Percentiles rank a stretch among this genome's conserved stretches.
These are phyloP conservation scores for Tinea semifulvella DNA, from an alignment of 2,888 invertebrate genomes.

Conservation along the genomic window DNA sequence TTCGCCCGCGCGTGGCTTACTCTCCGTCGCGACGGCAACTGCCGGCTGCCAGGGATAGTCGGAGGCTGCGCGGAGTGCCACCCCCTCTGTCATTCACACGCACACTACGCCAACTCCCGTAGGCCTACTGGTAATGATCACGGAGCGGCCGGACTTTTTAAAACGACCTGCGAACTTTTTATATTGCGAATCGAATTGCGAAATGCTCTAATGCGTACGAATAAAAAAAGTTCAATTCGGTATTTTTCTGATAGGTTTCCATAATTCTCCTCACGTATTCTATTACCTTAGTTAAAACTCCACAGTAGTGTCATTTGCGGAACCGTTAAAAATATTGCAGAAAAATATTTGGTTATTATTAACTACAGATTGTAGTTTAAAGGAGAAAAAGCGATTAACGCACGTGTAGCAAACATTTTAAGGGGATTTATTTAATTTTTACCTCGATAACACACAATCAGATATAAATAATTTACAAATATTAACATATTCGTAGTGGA, in stretches of 20 bases:
- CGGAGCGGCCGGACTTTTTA: constrained; percentile 47
- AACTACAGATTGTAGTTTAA: too few relatives aligned
- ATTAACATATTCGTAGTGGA: too few relatives aligned
- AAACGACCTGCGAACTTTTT: constrained; percentile 57
- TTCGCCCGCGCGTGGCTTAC: constrained; percentile 6
- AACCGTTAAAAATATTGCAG: too few relatives aligned
- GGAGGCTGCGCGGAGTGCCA: constrained; percentile 55
- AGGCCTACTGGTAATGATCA: constrained; percentile 13
- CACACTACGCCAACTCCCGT: constrained; percentile 23
- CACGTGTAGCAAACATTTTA: too few relatives aligned
- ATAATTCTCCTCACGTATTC: too few relatives aligned
- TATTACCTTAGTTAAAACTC: too few relatives aligned
- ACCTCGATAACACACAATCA: too few relatives aligned
- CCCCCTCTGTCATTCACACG: constrained; percentile 60
- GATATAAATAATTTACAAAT: too few relatives aligned
- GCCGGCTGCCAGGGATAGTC: constrained; percentile 40
- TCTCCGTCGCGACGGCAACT: constrained; percentile 46
- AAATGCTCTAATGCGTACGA: constrained; percentile 3
- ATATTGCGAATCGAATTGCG: constrained; percentile 21
- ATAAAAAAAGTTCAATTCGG: background rate
- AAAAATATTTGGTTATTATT: too few relatives aligned
- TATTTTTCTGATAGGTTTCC: background rate
- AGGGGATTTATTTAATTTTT: too few relatives aligned
- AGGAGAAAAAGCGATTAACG: too few relatives aligned
- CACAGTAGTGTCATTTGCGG: too few relatives aligned